Percentiles rank a stretch among this genome's conserved stretches.
These are phyloP conservation scores for Rhagophthalmus giganteus DNA, from an alignment of 2,888 invertebrate species.

Conservation along the genomic window DNA sequence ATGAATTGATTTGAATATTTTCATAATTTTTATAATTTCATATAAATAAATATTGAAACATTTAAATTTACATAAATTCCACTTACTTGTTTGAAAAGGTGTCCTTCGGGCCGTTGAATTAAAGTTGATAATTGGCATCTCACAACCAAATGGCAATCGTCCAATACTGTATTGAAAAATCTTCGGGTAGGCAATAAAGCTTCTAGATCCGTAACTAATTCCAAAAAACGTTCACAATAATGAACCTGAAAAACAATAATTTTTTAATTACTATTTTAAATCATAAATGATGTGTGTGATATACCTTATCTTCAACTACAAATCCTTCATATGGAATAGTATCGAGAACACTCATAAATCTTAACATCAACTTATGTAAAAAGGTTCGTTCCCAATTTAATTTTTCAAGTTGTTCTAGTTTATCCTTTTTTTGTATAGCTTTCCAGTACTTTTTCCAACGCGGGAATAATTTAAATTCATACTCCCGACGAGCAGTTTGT, in stretches of 20 bases:
- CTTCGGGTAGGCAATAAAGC: conserved; percentile 92
- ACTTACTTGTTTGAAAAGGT: conserved; percentile 88
- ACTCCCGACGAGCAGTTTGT: conserved; percentile 79
- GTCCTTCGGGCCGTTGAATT: conserved; percentile 76
- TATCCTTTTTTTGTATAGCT: conserved; percentile 83
- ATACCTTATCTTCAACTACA: conserved; percentile 61
- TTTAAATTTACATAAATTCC: background rate
- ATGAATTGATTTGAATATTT: background rate
- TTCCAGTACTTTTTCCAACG: conserved; percentile 94
- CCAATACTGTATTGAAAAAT: conserved; percentile 95
- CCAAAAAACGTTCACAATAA: conserved; percentile 94
- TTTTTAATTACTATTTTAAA: too few species aligned
- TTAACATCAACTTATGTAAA: conserved; percentile 81
- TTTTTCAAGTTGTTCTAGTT: conserved; percentile 68
- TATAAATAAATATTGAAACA: too few species aligned
- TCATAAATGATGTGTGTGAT: too few species aligned
- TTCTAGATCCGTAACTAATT: conserved; percentile 94
- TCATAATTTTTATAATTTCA: background rate
- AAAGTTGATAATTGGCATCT: conserved; percentile 83
- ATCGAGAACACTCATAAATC: conserved; percentile 82
- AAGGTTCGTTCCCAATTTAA: conserved; percentile 86
- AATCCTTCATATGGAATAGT: conserved; percentile 68
- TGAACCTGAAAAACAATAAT: conserved; percentile 56
- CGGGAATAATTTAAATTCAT: conserved; percentile 82
- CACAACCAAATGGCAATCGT: conserved; percentile 92